Conservation (phyloP, 2,113 vertebrate genomes). For the Heterocephalus glaber region DNA sequence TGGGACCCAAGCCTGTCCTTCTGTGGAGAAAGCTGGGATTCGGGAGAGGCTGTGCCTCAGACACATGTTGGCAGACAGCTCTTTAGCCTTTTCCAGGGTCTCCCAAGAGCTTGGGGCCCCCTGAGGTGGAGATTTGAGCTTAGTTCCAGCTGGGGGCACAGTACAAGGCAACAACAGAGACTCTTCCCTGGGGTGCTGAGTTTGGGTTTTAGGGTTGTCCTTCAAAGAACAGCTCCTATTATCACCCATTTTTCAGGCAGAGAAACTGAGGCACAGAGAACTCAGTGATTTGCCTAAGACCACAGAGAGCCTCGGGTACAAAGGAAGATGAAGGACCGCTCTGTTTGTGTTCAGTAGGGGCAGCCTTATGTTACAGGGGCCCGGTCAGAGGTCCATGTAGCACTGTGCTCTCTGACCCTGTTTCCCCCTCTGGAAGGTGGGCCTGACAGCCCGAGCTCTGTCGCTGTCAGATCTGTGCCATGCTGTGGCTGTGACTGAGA, state of each 20-base stretch:
- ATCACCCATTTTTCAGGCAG: background rate
- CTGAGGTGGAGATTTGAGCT: background rate
- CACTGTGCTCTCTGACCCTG: background rate
- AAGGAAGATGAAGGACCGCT: background rate
- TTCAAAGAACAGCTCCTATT: background rate
- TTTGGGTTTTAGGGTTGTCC: slow-evolving; percentile 17
- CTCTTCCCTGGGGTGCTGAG: background rate
- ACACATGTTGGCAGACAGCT: background rate
- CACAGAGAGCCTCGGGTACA: background rate
- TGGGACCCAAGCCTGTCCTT: background rate
- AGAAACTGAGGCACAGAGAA: slow-evolving; percentile 13
- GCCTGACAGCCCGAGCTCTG: background rate
- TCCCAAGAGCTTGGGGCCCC: background rate
- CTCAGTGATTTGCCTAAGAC: background rate
- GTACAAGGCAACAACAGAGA: background rate
- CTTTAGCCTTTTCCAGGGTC: background rate
- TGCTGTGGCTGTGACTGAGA: background rate
- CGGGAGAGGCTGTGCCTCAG: background rate
- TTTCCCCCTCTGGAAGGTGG: slow-evolving; percentile 38
- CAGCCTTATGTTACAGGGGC: background rate
- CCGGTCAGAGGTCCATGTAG: background rate
- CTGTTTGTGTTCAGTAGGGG: background rate
- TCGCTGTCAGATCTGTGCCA: background rate
- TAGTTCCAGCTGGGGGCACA: background rate
- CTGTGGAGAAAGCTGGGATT: background rate